These are phyloP conservation scores for Alentia gelatinosa DNA, from an alignment of 2,888 invertebrate genomes.

Conservation along the genomic window DNA sequence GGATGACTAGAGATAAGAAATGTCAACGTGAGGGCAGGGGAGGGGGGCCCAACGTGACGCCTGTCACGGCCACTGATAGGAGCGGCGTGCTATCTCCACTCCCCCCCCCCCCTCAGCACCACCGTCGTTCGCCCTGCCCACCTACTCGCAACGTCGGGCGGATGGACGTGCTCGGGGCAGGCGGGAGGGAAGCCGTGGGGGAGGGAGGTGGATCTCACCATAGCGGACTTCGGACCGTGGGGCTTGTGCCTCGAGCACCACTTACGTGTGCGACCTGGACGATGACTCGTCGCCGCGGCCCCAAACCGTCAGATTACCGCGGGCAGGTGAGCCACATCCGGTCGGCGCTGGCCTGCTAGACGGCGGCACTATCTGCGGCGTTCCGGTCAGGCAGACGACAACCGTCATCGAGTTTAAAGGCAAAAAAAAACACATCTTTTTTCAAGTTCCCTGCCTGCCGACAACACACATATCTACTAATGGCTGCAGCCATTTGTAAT, in stretches of 20 bases:
- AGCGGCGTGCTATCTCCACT: neutral
- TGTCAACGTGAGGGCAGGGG: neutral
- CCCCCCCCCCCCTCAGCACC: neutral
- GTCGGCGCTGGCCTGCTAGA: too few relatives aligned
- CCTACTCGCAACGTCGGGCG: neutral
- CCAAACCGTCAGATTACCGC: slow-evolving; percentile 14
- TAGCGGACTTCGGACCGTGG: neutral
- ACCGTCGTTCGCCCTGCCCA: neutral
- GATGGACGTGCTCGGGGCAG: neutral
- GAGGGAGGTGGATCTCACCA: neutral
- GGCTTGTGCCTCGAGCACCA: slow-evolving; percentile 4
- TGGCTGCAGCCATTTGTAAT: too few relatives aligned
- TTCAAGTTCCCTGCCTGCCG: too few relatives aligned
- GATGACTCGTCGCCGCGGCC: slow-evolving; percentile 15
- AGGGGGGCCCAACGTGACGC: neutral
- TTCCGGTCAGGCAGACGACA: too few relatives aligned
- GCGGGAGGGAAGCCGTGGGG: neutral
- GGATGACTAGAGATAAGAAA: slow-evolving; percentile 45
- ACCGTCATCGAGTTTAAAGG: too few relatives aligned
- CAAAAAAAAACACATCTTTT: too few relatives aligned
- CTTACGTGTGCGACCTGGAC: neutral
- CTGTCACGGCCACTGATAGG: slow-evolving; percentile 3
- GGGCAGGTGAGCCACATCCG: neutral
- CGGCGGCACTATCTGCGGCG: too few relatives aligned
- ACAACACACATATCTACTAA: too few relatives aligned